A percentile compares a stretch with the other conserved stretches of the same genome.
Conservation (phyloP, 2,797 vertebrate species). For the Micromesistius poutassou region DNA sequence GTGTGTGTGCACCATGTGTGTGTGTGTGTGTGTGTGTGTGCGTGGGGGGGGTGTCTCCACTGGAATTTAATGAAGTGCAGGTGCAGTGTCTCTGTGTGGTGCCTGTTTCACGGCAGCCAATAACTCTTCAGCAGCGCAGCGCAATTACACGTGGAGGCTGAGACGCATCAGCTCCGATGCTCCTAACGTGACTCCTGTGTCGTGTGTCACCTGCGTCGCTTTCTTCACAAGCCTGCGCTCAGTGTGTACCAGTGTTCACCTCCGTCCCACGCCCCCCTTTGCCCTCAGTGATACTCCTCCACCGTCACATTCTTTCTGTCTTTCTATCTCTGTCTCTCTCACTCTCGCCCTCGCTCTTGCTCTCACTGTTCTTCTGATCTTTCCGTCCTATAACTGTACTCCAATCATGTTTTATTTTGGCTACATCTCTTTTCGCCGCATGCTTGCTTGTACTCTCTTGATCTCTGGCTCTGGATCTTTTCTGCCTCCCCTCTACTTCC, state of each 20-base stretch:
- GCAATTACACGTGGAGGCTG: not conserved
- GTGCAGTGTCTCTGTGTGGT: constrained; percentile 16
- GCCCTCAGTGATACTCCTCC: not conserved
- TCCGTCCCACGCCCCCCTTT: no score
- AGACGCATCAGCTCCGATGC: not conserved
- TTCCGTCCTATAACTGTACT: not conserved
- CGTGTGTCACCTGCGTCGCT: constrained; percentile 26
- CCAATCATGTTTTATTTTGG: constrained; percentile 24
- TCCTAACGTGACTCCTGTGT: constrained; percentile 19
- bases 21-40: not conserved
- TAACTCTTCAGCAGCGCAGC: constrained; percentile 14
- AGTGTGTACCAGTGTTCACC: constrained; percentile 30
- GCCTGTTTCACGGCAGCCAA: constrained; percentile 16
- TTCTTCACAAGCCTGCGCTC: constrained; percentile 23
- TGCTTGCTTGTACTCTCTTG: constrained; percentile 27
- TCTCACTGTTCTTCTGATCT: constrained; percentile 23
- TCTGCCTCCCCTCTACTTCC: constrained; percentile 7
- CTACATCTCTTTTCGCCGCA: not conserved
- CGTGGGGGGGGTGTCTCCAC: no score
- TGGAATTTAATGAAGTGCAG: constrained; percentile 12
- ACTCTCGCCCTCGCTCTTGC: not conserved
- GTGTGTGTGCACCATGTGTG: not conserved
- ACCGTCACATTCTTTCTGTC: not conserved
- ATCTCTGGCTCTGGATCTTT: constrained; percentile 24
- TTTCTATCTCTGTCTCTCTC: not conserved